Evolutionary conservation across 2,888 invertebrate genomes (phyloP).

Genomic region (Harpagoxenus sublaevis): DNA sequence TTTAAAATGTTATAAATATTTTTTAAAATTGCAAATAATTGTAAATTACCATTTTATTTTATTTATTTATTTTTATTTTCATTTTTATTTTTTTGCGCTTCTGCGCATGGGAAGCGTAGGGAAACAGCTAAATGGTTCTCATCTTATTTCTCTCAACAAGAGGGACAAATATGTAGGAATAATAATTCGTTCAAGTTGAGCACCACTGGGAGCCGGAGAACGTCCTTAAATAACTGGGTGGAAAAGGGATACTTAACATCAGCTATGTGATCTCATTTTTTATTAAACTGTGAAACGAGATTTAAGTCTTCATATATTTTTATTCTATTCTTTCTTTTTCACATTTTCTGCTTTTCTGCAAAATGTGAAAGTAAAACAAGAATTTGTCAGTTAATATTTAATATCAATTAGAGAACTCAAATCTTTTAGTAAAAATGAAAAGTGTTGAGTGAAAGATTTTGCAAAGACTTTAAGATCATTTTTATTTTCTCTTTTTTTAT

Average conservation of each 20-base stretch:
- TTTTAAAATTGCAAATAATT: too few relatives aligned
- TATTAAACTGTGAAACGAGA: neutral
- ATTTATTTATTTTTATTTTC: too few relatives aligned
- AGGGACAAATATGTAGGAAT: too few relatives aligned
- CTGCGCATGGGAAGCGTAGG: too few relatives aligned
- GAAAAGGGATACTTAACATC: conserved; percentile 15
- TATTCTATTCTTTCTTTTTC: neutral
- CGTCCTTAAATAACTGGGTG: neutral
- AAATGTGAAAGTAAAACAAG: neutral
- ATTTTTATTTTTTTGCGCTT: too few relatives aligned
- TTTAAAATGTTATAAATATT: too few relatives aligned
- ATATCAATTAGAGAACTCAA: neutral
- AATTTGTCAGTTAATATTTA: neutral
- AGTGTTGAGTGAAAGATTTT: neutral
- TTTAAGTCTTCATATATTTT: conserved; percentile 5
- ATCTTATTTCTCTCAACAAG: too few relatives aligned
- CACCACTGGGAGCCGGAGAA: too few relatives aligned
- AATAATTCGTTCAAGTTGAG: too few relatives aligned
- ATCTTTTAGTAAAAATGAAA: neutral
- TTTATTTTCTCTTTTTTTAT: neutral
- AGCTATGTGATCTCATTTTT: conserved; percentile 21
- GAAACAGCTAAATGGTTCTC: too few relatives aligned
- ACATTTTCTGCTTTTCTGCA: neutral
- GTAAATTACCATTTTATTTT: too few relatives aligned
- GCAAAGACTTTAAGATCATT: neutral